Evolutionary conservation across 1,140 invertebrate species (phyloP).

Genomic region (Spodoptera litura): DNA sequence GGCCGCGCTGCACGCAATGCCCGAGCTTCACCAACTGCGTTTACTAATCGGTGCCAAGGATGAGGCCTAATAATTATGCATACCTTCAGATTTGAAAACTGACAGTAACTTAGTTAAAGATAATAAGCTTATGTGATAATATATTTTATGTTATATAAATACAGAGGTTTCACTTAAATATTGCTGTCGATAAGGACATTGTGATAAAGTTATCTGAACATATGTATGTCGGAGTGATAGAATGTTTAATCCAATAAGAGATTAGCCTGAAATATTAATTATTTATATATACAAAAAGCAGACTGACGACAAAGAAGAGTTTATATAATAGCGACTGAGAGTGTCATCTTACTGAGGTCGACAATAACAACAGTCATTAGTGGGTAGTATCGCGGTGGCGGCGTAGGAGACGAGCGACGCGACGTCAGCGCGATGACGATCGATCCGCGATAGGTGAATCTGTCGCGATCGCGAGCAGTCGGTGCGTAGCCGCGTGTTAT

Average conservation of each 20-base stretch:
- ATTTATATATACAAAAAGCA: conserved; percentile 47
- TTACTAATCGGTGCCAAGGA: conserved; percentile 53
- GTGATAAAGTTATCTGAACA: conserved; percentile 63
- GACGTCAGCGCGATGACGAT: conserved; percentile 55
- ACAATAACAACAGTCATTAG: conserved; percentile 28
- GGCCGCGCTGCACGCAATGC: conserved; percentile 45
- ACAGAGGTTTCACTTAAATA: conserved; percentile 58
- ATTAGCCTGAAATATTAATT: conserved; percentile 49
- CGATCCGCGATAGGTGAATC: conserved; percentile 61
- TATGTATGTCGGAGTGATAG: conserved; percentile 54
- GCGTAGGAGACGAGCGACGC: conserved; percentile 53
- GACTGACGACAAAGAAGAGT: conserved; percentile 20
- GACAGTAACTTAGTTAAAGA: conserved; percentile 43
- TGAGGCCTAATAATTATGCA: conserved; percentile 56
- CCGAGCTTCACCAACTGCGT: conserved; percentile 49
- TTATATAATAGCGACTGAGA: conserved; percentile 51
- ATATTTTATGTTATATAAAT: conserved; percentile 56
- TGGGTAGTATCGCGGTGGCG: conserved; percentile 27
- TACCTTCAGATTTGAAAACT: conserved; percentile 27
- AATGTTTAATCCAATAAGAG: conserved; percentile 36
- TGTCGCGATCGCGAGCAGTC: conserved; percentile 55
- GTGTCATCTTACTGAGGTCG: conserved; percentile 38
- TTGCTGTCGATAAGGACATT: conserved; percentile 65
- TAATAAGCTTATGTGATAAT: conserved; percentile 55
- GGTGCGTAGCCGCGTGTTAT: conserved; percentile 54